Evolutionary conservation across 2,888 invertebrate genomes (phyloP), one percentile per base, ranked within the genome.

Genomic region (Lumbricus terrestris): DNA sequence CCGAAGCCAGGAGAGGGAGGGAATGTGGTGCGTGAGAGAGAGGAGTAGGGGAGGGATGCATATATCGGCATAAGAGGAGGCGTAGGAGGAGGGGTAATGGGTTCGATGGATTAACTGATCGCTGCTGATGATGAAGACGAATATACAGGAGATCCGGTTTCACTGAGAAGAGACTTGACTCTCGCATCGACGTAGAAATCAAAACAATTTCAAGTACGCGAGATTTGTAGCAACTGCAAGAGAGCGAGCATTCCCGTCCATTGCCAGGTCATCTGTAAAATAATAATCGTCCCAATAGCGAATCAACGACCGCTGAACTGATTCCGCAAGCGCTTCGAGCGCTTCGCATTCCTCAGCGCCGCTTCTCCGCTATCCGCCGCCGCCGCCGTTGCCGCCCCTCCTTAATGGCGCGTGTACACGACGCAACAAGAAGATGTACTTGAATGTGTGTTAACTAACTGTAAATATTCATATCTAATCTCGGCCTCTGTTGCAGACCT

Each of bases 121-220:
- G 69, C 20, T 1, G 69, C 69, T 69, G n/a, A n/a, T n/a, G 69
- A n/a, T n/a, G 69, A 69, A 69, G 69, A 69, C 69, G 69, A 69
- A 69, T 69, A 11, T 4, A 69, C 8, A n/a, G n/a, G n/a, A n/a
- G 4, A 69, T 69, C n/a, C 69, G 29, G 69, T 69, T 69, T n/a
- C 69, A n/a, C 69, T n/a, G 69, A n/a, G n/a, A n/a, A n/a, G 69
- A 69, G n/a, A 69, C 69, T n/a, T 69, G 29, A 69, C n/a, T n/a
- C 69, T 69, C 29, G 69, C n/a, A 29, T 69, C n/a, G n/a, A 69
- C 8, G n/a, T n/a, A 29, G 69, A 69, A 69, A 69, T 69, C 69
- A 69, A 69, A 69, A 69, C 69, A 69, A 69, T 69, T 69, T 69
- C 69, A 69, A 69, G 69, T n/a, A 69, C 69, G 69, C 69, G 69